Evolutionary conservation across 2,888 invertebrate species (phyloP).

Genomic region (Cheilosia impressa): DNA sequence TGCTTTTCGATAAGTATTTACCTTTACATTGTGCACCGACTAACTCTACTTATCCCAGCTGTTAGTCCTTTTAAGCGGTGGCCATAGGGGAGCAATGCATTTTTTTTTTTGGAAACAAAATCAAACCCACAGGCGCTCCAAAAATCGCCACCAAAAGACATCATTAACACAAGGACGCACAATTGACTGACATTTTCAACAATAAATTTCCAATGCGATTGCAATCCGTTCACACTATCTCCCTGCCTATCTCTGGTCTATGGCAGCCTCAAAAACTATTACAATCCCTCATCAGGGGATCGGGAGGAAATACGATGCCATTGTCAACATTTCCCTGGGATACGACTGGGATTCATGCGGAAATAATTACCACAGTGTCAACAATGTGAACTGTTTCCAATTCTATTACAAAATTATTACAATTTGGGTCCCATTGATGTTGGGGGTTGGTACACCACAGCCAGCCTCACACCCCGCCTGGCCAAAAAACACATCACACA

Average conservation of each 20-base stretch:
- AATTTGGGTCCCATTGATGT: constrained; percentile 57
- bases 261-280: constrained; percentile 8
- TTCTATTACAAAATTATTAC: constrained; percentile 73
- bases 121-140: no score
- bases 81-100: no score
- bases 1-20: no score
- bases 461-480: background rate
- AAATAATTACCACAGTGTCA: constrained; percentile 73
- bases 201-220: background rate
- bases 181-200: background rate
- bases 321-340: constrained; percentile 51
- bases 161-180: background rate
- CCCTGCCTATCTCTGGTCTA: no score
- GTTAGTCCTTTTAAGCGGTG: no score
- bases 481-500: constrained; percentile 32
- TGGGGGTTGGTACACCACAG: constrained; percentile 25
- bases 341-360: constrained; percentile 62
- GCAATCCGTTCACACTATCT: background rate
- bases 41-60: no score
- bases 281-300: constrained; percentile 24
- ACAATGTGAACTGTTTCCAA: constrained; percentile 72
- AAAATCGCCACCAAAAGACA: background rate
- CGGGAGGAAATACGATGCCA: constrained; percentile 43
- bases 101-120: no score
- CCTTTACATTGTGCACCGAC: no score